Base-by-base conservation (phyloP, 2,888 invertebrate genomes). In the Carcina quercana region DNA sequence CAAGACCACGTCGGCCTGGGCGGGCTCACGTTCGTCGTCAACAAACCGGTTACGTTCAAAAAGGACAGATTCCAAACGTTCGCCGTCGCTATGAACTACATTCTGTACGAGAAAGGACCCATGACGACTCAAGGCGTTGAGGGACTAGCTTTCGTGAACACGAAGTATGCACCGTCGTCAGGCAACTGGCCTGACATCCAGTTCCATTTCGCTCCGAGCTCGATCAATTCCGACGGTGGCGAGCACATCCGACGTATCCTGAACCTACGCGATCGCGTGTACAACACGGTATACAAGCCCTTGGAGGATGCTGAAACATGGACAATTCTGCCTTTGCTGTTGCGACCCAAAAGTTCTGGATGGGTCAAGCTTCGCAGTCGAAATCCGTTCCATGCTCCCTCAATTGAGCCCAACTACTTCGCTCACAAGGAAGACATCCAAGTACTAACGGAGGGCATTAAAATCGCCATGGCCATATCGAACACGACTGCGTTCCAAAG, bases 321-420 rank as follows among this genome's bases (percentile, higher is more conserved):
- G 93, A 92, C 92, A 0, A 92, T 95, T 39, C 68, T 94, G 15
- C 94, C 95, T 0, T 68, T 95, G 3, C 67, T 95, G 1, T 68
- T 98, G 45, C 86, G 97, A 4, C 96, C 98, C 0, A 91, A 90
- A 55, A 96, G 96, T 59, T 88, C 89, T 0, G 98, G 98, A 0
- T 91, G 91, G 88, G 82, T 98, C n/a, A 89, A 91, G 30, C 73
- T 98, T 11, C 89, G 89, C 44, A 93, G 92, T 28, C 87, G 85
- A 20, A 92, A 97, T 67, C 96, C 97, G 0, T 85, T 90, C 42
- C 89, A 92, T 1, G 89, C 93, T 40, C 97, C 97, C 0, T 88
- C 91, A 8, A 91, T 98, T 32, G 92, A 94, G 60, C 96, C 97
- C 0, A 97, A 97, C 65, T 98, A 98, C 64, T 92, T 98, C 59